These are phyloP conservation scores for Neodiprion lecontei DNA, from an alignment of 1,140 invertebrate species.

Conservation along the genomic window DNA sequence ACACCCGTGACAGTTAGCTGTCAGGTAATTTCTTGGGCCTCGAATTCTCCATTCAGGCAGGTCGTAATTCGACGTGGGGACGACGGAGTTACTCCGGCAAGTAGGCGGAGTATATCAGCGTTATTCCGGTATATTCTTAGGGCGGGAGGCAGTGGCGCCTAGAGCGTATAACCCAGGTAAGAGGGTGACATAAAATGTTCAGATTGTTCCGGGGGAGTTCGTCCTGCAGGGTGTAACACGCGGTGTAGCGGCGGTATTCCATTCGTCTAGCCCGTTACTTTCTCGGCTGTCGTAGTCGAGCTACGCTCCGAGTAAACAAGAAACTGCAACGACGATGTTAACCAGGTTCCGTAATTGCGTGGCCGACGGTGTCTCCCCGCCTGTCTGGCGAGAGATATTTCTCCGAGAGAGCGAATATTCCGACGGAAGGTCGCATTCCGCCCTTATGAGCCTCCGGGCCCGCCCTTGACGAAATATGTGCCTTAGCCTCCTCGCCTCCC, in stretches of 20 bases:
- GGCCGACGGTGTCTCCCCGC: not conserved
- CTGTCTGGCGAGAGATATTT: not conserved
- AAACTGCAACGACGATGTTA: not conserved
- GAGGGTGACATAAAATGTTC: not conserved
- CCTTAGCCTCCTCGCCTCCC: not conserved
- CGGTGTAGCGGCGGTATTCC: not conserved
- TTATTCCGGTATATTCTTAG: no score
- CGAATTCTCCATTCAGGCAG: no score
- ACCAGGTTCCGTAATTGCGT: constrained; percentile 1
- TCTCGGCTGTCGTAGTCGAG: not conserved
- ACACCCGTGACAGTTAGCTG: no score
- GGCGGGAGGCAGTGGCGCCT: no score
- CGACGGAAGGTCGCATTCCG: not conserved
- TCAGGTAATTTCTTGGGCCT: no score
- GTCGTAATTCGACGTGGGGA: no score
- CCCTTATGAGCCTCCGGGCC: not conserved
- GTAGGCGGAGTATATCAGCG: no score
- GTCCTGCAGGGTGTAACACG: not conserved
- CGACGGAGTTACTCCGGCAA: no score
- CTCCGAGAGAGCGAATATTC: not conserved
- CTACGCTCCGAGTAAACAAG: not conserved
- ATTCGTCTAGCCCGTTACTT: not conserved
- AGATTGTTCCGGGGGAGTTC: not conserved
- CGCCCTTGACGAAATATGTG: not conserved
- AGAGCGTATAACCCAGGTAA: no score